These are phyloP conservation scores for Pseudopleuronectes americanus DNA, from an alignment of 2,797 vertebrate genomes.

Conservation along the genomic window DNA sequence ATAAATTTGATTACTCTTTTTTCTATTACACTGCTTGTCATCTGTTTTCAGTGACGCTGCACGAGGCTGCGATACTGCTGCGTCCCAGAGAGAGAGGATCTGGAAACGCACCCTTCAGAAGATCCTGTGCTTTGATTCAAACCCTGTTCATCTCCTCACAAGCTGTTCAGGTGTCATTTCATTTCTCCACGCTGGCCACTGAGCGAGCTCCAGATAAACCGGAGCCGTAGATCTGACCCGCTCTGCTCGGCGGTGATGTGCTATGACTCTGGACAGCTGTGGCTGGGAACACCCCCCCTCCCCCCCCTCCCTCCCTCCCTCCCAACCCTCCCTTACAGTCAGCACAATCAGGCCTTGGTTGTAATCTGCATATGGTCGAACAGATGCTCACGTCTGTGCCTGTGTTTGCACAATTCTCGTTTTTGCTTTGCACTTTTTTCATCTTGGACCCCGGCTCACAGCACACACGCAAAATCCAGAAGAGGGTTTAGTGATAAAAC, in stretches of 20 bases:
- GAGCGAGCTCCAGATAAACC: conserved; percentile 37
- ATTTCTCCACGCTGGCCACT: conserved; percentile 14
- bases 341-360: conserved; percentile 61
- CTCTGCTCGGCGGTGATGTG: conserved; percentile 53
- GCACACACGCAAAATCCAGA: conserved; percentile 19
- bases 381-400: conserved; percentile 66
- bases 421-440: conserved; percentile 30
- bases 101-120: conserved; percentile 29
- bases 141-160: conserved; percentile 20
- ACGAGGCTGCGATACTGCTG: background rate
- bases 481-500: conserved; percentile 29
- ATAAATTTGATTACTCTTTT: no score
- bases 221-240: conserved; percentile 44
- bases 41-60: conserved; percentile 16
- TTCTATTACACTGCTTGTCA: no score
- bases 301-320: background rate
- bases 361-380: conserved; percentile 74
- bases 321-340: conserved; percentile 42
- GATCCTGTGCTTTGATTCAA: conserved; percentile 46
- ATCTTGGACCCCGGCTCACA: conserved; percentile 29
- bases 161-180: conserved; percentile 28
- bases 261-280: conserved; percentile 73
- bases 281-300: conserved; percentile 16
- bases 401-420: conserved; percentile 60
- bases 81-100: background rate